These are phyloP conservation scores for Diarsia dahlii DNA, from an alignment of 2,888 invertebrate species.

Conservation along the genomic window DNA sequence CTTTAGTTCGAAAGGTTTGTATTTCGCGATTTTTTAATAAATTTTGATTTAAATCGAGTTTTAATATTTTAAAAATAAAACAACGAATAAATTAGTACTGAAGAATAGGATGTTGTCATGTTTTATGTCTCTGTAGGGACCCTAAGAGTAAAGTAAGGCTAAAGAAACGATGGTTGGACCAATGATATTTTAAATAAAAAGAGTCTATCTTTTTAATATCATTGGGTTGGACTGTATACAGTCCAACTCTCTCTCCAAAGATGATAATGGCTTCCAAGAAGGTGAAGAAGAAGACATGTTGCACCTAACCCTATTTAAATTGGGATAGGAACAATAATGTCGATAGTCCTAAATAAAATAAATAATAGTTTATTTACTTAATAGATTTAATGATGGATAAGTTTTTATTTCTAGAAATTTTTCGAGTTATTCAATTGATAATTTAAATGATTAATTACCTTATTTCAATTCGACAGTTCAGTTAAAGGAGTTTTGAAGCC, in stretches of 20 bases:
- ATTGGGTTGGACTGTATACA: too few species aligned
- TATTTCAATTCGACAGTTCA: background rate
- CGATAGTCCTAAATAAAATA: background rate
- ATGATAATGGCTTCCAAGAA: background rate
- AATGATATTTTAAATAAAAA: too few species aligned
- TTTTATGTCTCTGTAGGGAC: background rate
- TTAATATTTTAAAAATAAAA: too few species aligned
- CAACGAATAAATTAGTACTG: too few species aligned
- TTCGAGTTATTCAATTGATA: background rate
- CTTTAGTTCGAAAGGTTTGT: conserved; percentile 9
- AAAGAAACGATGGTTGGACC: background rate
- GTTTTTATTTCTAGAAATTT: background rate
- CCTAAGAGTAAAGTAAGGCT: background rate
- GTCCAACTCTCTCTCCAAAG: too few species aligned
- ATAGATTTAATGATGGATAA: background rate
- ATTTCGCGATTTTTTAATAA: background rate
- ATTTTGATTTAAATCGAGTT: too few species aligned
- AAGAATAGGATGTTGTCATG: background rate
- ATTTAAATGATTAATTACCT: conserved; percentile 5
- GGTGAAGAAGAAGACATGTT: background rate
- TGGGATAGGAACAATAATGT: background rate
- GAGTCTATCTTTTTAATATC: too few species aligned
- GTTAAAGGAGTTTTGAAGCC: background rate
- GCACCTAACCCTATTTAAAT: background rate
- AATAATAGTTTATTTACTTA: background rate